Base-by-base conservation (phyloP, 2,888 invertebrate genomes). In the Microctonus aethiopoides region DNA sequence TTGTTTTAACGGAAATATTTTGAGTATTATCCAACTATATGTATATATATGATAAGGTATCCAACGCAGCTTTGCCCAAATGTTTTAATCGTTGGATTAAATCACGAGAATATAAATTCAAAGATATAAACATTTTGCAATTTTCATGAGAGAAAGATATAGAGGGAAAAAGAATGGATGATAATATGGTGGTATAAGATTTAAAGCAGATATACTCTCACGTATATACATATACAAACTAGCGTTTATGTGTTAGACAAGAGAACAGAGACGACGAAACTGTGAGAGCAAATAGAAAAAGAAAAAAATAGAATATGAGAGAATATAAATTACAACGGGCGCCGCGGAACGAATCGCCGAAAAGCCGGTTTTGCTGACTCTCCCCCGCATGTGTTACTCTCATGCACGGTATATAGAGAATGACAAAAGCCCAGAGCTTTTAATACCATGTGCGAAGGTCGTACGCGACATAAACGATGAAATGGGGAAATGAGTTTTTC, bases 341-440 rank as follows among this genome's bases (percentile, higher is more conserved):
- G 69, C 65, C 32, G 59, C 66, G 72, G 75, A 79, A 78, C 77
- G 81, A 81, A 81, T 81, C 78, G 75, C 77, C 79, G 75, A 80
- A 81, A 81, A 80, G 80, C 66, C 70, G 62, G 78, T 82, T 80
- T 80, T 78, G 79, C 80, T 79, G 80, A 80, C 79, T 82, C 78
- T 72, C 68, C 66, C 59, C 46, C 67, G 69, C 61, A 11, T 36
- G 60, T 52, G 56, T 34, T 66, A 20, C 67, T 59, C 56, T 26
- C 11, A 34, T 46, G 46, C n/a, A n/a, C n/a, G n/a, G n/a, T n/a
- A n/a, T n/a, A n/a, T n/a, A 46, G 4, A 60, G 67, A 39, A 61
- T 67, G 65, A 59, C 60, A 65, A 65, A 66, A 68, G 68, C 71
- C 70, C 62, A 72, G 78, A 75, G 79, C 75, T 78, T 79, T 80